Conservation (phyloP, 2,888 invertebrate species). For the Hypena proboscidalis region DNA sequence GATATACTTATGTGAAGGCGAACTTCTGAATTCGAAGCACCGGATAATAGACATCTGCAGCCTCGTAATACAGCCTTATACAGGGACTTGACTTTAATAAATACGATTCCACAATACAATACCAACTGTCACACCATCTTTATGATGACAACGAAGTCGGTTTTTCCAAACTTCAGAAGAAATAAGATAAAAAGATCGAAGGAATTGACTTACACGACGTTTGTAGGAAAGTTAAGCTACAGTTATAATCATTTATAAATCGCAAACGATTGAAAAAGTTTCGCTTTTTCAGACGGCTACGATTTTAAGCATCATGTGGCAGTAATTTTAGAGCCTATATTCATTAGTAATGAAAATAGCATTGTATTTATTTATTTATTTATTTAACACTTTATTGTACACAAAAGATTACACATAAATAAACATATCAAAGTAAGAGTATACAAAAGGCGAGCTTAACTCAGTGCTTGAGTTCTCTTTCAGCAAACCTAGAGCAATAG, state of each 20-base stretch:
- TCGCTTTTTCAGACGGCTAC: too few species aligned
- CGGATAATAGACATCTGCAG: constrained; percentile 34
- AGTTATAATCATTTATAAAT: constrained; percentile 1
- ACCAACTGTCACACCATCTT: constrained; percentile 18
- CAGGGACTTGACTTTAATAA: constrained; percentile 20
- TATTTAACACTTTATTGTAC: too few species aligned
- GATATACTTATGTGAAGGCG: constrained; percentile 26
- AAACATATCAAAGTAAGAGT: too few species aligned
- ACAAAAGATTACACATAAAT: too few species aligned
- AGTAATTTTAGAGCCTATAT: too few species aligned
- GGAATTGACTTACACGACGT: constrained; percentile 12
- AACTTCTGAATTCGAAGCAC: constrained; percentile 33
- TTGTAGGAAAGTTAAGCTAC: constrained; percentile 5
- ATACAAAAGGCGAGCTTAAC: too few species aligned
- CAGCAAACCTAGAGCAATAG: too few species aligned
- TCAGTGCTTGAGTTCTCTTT: too few species aligned
- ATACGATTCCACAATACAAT: constrained; percentile 13
- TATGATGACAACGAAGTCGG: constrained; percentile 15
- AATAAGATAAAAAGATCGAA: constrained; percentile 29
- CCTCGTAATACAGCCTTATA: constrained; percentile 26
- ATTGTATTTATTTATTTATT: too few species aligned
- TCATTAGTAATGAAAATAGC: too few species aligned
- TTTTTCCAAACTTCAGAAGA: constrained; percentile 31
- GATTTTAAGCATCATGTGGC: too few species aligned
- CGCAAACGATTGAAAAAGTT: too few species aligned